These are phyloP conservation scores for Orgyia antiqua DNA, from an alignment of 2,888 invertebrate species.

Conservation along the genomic window DNA sequence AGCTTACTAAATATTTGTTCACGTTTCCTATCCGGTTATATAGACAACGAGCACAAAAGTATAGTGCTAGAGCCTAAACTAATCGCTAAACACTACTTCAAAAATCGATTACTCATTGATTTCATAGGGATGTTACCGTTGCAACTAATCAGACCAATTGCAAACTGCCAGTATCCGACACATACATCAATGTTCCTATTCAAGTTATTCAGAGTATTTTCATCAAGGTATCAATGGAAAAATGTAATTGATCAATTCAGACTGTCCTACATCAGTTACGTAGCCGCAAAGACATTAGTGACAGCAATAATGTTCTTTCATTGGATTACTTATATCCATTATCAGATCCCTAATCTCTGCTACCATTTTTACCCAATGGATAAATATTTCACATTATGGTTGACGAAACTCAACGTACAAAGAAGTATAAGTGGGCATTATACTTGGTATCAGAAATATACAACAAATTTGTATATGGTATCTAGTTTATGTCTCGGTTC, in stretches of 20 bases:
- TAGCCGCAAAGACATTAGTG: conserved; percentile 20
- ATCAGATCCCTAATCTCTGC: conserved; percentile 43
- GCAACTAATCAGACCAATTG: conserved; percentile 34
- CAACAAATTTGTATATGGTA: conserved; percentile 39
- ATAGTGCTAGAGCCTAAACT: conserved; percentile 35
- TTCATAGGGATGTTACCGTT: conserved; percentile 40
- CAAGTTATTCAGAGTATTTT: conserved; percentile 37
- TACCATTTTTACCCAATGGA: conserved; percentile 24
- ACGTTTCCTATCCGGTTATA: conserved; percentile 49
- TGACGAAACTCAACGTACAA: conserved; percentile 24
- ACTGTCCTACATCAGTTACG: conserved; percentile 33
- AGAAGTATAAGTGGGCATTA: neutral
- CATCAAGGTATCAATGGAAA: conserved; percentile 29
- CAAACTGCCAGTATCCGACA: conserved; percentile 34
- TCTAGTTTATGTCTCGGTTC: conserved; percentile 42
- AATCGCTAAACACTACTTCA: conserved; percentile 40
- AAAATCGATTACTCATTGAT: conserved; percentile 34
- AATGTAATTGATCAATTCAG: conserved; percentile 37
- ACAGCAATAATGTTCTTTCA: conserved; percentile 41
- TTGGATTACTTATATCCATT: conserved; percentile 50
- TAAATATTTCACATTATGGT: conserved; percentile 25
- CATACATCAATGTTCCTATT: conserved; percentile 41
- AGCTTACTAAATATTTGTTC: conserved; percentile 38
- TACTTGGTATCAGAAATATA: conserved; percentile 35
- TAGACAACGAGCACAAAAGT: conserved; percentile 37